A percentile compares a stretch with the other conserved stretches of the same genome.
phyloP scores from a whole-genome alignment of 2,888 invertebrate genomes.

The Ecdyonurus torrentis region DNA sequence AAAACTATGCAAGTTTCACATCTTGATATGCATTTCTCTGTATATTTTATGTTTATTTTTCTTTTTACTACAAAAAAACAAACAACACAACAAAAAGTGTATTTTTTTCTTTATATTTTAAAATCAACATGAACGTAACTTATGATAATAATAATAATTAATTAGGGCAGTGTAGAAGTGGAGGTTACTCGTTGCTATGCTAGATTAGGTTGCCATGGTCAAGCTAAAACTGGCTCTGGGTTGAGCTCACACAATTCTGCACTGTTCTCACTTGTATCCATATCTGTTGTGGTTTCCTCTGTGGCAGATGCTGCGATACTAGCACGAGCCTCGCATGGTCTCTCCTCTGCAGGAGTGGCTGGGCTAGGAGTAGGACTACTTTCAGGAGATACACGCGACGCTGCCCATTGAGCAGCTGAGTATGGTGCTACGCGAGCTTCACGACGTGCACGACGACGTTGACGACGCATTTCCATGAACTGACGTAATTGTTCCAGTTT shows the following conservation, averaged over 20 bases:
- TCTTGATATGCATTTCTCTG: too few species aligned
- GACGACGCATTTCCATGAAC: conserved; percentile 80
- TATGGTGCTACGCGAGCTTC: conserved; percentile 34
- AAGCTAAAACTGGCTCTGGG: conserved; percentile 15
- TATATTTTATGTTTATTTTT: too few species aligned
- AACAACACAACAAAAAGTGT: too few species aligned
- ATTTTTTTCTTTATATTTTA: too few species aligned
- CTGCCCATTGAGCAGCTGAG: conserved; percentile 12
- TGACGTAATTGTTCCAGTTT: conserved; percentile 75
- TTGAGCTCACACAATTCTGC: conserved; percentile 13
- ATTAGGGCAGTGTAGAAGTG: background rate
- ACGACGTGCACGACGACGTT: conserved; percentile 44
- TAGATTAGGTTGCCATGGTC: conserved; percentile 5
- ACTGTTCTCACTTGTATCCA: conserved; percentile 3
- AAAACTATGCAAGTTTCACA: too few species aligned
- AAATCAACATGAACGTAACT: background rate
- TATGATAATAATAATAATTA: background rate
- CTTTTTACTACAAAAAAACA: too few species aligned
- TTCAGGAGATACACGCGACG: conserved; percentile 1
- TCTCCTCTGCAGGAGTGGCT: conserved; percentile 7
- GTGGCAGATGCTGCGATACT: conserved; percentile 8
- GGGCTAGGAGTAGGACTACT: conserved; percentile 4
- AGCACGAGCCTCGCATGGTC: conserved; percentile 9
- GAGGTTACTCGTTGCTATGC: background rate
- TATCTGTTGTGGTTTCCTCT: background rate